Percentiles rank a stretch among this genome's conserved stretches.
Evolutionary conservation across 1,140 invertebrate genomes (phyloP).

Genomic region (Oryzaephilus surinamensis): DNA sequence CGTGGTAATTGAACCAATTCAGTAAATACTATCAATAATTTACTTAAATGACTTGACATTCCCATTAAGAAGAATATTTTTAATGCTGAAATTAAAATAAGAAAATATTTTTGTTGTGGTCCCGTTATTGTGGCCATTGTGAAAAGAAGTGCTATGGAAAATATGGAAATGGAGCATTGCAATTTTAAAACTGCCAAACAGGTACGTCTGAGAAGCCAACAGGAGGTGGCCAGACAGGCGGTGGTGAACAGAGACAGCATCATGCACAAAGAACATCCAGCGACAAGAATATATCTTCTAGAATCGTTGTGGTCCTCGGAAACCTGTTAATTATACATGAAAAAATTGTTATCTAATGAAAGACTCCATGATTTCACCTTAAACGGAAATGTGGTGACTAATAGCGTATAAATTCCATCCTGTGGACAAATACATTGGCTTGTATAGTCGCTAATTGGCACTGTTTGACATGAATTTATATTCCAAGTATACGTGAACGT

Average conservation of each 20-base stretch:
- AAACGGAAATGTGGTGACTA: constrained; percentile 48
- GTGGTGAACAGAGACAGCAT: too few relatives aligned
- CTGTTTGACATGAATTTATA: constrained; percentile 42
- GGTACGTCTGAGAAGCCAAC: constrained; percentile 17
- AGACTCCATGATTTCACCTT: too few relatives aligned
- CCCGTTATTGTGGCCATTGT: constrained; percentile 14
- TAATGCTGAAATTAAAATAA: constrained; percentile 34
- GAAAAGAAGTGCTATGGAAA: constrained; percentile 16
- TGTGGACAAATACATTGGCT: constrained; percentile 48
- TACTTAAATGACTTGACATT: constrained; percentile 47
- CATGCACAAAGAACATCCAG: constrained; percentile 16
- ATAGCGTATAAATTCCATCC: constrained; percentile 47
- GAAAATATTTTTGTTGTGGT: too few relatives aligned
- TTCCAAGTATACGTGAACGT: constrained; percentile 38
- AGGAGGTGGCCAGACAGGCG: too few relatives aligned
- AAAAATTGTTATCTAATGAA: too few relatives aligned
- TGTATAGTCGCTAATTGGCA: constrained; percentile 36
- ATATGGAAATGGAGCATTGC: constrained; percentile 22
- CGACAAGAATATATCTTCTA: constrained; percentile 17
- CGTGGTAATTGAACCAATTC: constrained; percentile 42
- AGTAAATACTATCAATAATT: constrained; percentile 45
- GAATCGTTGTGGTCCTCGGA: constrained; percentile 7
- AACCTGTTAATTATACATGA: constrained; percentile 8
- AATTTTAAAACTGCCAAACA: constrained; percentile 17
- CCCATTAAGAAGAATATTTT: constrained; percentile 43